These are phyloP conservation scores for Arenaria interpres DNA, from an alignment of 2,113 vertebrate species.

Conservation along the genomic window DNA sequence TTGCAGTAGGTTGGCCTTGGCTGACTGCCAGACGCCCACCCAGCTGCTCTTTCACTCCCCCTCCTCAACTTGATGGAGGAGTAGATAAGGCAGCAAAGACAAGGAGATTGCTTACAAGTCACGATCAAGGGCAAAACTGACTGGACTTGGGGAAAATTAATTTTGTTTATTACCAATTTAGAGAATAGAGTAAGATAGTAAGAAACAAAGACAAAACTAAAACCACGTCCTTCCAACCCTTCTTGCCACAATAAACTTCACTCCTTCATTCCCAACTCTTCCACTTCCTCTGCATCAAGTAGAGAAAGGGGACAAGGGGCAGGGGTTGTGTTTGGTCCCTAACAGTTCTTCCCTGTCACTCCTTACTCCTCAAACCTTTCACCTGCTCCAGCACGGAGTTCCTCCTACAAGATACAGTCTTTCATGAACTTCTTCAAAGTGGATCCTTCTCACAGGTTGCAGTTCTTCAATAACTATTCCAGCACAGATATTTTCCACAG, in stretches of 20 bases:
- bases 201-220: not conserved
- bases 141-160: not conserved
- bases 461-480: not conserved
- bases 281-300: not conserved
- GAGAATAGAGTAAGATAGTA: not conserved
- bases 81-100: not conserved
- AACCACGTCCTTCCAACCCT: not conserved
- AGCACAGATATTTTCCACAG: not conserved
- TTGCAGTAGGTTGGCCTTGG: not conserved
- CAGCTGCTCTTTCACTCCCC: not conserved
- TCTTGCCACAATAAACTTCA: not conserved
- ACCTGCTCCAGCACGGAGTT: not conserved
- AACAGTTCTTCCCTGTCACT: not conserved
- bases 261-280: not conserved
- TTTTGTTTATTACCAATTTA: not conserved
- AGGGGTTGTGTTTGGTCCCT: not conserved
- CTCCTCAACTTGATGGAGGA: not conserved
- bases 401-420: not conserved
- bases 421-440: not conserved
- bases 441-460: not conserved
- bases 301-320: not conserved
- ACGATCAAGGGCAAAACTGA: not conserved
- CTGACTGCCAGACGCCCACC: not conserved
- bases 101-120: not conserved
- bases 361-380: not conserved